phyloP scores from a whole-genome alignment of 2,797 vertebrate genomes.

The Pterois miles region DNA sequence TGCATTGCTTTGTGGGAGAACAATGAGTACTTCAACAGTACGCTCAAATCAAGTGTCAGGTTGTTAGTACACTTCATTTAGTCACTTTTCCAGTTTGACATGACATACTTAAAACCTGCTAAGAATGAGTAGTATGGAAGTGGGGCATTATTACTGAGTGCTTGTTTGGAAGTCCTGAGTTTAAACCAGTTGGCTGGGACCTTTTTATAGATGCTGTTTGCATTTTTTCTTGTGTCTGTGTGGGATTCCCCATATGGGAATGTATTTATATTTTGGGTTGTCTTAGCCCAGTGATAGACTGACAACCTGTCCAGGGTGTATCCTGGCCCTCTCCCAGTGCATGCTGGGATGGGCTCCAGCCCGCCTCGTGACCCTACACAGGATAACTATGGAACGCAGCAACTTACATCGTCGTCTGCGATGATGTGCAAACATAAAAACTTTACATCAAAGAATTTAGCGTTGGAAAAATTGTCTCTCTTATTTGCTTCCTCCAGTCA shows the following conservation, averaged over 20 bases:
- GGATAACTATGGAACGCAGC: neutral
- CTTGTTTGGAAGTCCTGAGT: neutral
- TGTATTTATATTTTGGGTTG: neutral
- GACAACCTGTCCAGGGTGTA: neutral
- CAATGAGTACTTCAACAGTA: too few relatives aligned
- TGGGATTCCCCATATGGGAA: neutral
- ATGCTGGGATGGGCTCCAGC: slow-evolving; percentile 2
- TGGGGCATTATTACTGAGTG: neutral
- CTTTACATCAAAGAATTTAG: neutral
- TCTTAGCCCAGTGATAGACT: neutral
- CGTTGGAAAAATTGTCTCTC: neutral
- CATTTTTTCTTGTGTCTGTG: neutral
- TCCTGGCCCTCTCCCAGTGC: neutral
- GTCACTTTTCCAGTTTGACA: neutral
- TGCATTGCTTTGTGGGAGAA: too few relatives aligned
- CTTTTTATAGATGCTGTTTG: neutral
- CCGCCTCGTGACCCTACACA: neutral
- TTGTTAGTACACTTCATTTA: neutral
- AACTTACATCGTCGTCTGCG: neutral
- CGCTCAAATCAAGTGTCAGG: neutral
- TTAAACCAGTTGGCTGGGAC: neutral
- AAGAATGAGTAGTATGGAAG: neutral
- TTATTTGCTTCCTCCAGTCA: neutral
- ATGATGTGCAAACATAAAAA: neutral
- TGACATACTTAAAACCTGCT: neutral